phyloP scores from a whole-genome alignment of 2,797 vertebrate genomes.

The Xyrichtys novacula region DNA sequence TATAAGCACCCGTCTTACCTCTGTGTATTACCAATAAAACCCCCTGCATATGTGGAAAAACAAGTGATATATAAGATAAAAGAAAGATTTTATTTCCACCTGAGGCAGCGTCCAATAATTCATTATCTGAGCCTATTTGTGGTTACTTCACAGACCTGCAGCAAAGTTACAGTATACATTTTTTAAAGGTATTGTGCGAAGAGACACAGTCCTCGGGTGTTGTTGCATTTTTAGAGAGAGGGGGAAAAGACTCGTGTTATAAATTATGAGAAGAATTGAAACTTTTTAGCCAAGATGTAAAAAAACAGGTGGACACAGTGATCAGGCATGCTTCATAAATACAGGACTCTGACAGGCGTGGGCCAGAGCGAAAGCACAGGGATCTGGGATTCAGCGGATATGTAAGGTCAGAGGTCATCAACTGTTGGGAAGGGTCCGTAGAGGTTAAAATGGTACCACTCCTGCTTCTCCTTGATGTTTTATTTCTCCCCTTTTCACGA shows the following conservation, averaged over 20 bases:
- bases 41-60: neutral
- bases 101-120: slow-evolving; percentile 3
- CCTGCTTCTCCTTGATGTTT: slow-evolving; percentile 71
- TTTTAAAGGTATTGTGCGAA: neutral
- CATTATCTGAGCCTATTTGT: slow-evolving; percentile 10
- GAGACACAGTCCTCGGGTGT: slow-evolving; percentile 5
- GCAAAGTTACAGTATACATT: neutral
- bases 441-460: slow-evolving; percentile 67
- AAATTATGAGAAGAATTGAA: slow-evolving; percentile 68
- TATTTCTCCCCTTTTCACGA: slow-evolving; percentile 51
- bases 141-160: slow-evolving; percentile 1
- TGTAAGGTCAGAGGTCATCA: slow-evolving; percentile 66
- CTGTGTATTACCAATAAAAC: neutral
- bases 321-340: slow-evolving; percentile 77
- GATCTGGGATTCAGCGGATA: slow-evolving; percentile 56
- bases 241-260: slow-evolving; percentile 38
- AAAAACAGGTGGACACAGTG: slow-evolving; percentile 79
- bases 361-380: slow-evolving; percentile 41
- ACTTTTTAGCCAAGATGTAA: slow-evolving; percentile 55
- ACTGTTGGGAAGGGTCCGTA: slow-evolving; percentile 48
- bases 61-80: neutral
- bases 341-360: slow-evolving; percentile 57
- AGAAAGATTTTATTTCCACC: slow-evolving; percentile 8
- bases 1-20: slow-evolving; percentile 13
- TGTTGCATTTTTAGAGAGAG: slow-evolving; percentile 8